Conservation (phyloP, 2,888 invertebrate genomes). For the Drosophila eohydei region DNA sequence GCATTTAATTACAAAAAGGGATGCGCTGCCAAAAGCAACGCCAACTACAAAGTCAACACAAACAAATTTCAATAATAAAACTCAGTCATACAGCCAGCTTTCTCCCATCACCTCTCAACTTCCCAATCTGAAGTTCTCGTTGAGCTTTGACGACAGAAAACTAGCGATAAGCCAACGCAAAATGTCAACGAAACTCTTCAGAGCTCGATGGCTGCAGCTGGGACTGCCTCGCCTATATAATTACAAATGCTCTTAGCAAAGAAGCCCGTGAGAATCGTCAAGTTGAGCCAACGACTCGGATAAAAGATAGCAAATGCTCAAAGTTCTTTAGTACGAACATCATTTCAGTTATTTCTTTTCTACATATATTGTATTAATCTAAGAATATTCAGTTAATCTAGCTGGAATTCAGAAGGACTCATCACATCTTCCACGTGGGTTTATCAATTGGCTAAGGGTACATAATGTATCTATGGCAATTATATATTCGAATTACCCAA, state of each 20-base stretch:
- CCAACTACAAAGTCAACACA: conserved; percentile 55
- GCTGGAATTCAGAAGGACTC: no score
- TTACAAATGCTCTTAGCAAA: conserved; percentile 31
- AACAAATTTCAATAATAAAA: conserved; percentile 77
- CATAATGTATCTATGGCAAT: no score
- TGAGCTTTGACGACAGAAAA: conserved; percentile 43
- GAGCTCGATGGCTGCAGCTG: conserved; percentile 35
- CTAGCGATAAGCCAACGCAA: conserved; percentile 10
- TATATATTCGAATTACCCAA: no score
- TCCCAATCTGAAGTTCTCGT: conserved; percentile 27
- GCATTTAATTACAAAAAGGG: conserved; percentile 74
- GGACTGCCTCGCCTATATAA: conserved; percentile 50
- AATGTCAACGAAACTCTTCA: conserved; percentile 43
- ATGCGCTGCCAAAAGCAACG: conserved; percentile 41
- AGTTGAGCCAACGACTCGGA: not conserved
- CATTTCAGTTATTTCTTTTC: no score
- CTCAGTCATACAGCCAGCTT: conserved; percentile 18
- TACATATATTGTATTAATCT: no score
- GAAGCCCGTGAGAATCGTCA: not conserved
- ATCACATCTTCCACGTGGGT: no score
- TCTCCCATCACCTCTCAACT: conserved; percentile 4
- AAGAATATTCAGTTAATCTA: no score
- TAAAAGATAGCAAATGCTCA: no score
- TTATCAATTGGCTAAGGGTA: no score
- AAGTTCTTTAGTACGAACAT: no score